Evolutionary conservation across 2,888 invertebrate species (phyloP).

Genomic region (Salticus scenicus): DNA sequence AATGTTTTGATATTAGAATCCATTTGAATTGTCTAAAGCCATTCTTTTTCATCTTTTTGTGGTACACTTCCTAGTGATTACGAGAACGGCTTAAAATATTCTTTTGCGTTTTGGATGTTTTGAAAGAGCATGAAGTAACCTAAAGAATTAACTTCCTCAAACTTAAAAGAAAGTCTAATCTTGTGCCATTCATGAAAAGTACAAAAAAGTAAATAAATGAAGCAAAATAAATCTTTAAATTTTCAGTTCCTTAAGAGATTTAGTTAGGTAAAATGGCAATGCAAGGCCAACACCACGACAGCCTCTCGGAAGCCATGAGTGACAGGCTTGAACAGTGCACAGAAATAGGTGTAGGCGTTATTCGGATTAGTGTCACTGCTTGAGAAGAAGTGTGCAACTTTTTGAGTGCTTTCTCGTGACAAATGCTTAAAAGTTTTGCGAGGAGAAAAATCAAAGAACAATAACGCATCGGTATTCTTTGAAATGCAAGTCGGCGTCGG

Average conservation of each 20-base stretch:
- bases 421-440: slow-evolving; percentile 43
- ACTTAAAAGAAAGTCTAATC: slow-evolving; percentile 25
- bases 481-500: slow-evolving; percentile 21
- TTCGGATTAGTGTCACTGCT: slow-evolving; percentile 58
- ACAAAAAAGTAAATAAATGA: slow-evolving; percentile 5
- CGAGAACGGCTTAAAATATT: neutral
- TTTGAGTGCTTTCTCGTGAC: slow-evolving; percentile 61
- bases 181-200: neutral
- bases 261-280: slow-evolving; percentile 42
- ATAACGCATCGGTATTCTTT: slow-evolving; percentile 44
- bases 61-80: neutral
- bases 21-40: too few relatives aligned
- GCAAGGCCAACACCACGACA: slow-evolving; percentile 41
- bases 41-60: neutral
- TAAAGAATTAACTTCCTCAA: slow-evolving; percentile 39
- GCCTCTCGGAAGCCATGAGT: slow-evolving; percentile 48
- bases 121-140: slow-evolving; percentile 31
- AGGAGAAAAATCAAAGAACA: slow-evolving; percentile 41
- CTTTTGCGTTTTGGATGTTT: slow-evolving; percentile 32
- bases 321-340: slow-evolving; percentile 41
- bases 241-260: slow-evolving; percentile 46
- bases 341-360: slow-evolving; percentile 63
- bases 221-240: slow-evolving; percentile 34
- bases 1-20: too few relatives aligned
- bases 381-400: slow-evolving; percentile 45